A percentile compares a stretch with the other conserved stretches of the same genome.
Evolutionary conservation across 2,113 vertebrate genomes (phyloP).

Genomic region (Otis tarda): DNA sequence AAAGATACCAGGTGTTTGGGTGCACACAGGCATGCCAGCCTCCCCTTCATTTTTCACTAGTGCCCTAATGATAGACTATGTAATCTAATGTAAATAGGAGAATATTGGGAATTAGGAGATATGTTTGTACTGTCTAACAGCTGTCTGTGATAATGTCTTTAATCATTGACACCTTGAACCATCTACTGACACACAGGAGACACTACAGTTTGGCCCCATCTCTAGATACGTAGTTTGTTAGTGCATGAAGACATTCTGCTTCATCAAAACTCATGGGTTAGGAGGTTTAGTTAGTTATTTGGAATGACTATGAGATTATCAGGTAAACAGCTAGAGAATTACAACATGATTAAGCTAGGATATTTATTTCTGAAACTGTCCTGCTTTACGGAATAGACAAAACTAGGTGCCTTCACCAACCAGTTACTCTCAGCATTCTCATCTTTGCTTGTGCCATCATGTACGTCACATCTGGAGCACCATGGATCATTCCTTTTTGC

Average conservation of each 20-base stretch:
- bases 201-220: background rate
- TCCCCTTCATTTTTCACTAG: background rate
- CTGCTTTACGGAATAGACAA: background rate
- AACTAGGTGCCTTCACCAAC: background rate
- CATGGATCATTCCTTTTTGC: background rate
- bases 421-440: background rate
- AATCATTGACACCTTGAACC: background rate
- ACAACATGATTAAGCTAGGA: background rate
- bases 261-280: background rate
- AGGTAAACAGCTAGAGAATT: background rate
- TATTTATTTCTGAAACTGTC: background rate
- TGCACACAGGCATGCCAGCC: background rate
- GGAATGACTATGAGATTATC: background rate
- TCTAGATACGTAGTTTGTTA: background rate
- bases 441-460: background rate
- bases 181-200: background rate
- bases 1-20: background rate
- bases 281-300: background rate
- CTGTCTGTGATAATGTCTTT: background rate
- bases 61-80: background rate
- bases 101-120: background rate
- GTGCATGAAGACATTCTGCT: background rate
- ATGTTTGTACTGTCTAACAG: background rate
- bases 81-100: background rate
- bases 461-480: background rate